Evolutionary conservation across 2,888 invertebrate species (phyloP).

Genomic region (Camponotus fellah): DNA sequence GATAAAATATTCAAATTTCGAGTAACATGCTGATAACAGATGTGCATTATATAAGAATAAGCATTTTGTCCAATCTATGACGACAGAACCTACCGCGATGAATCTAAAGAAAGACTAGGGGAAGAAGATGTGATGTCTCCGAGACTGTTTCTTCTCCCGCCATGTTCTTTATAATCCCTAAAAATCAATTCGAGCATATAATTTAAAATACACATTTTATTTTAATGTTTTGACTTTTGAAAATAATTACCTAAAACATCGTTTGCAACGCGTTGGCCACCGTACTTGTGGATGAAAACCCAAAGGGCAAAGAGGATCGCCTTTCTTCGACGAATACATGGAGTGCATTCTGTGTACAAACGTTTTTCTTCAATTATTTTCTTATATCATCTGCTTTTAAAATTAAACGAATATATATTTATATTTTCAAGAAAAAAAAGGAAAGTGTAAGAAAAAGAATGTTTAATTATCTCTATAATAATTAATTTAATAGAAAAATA

Average conservation of each 20-base stretch:
- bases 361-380: neutral
- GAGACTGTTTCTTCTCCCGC: slow-evolving; percentile 90
- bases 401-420: slow-evolving; percentile 1
- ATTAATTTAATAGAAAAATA: slow-evolving; percentile 2
- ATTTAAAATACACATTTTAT: slow-evolving; percentile 15
- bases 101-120: slow-evolving; percentile 89
- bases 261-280: slow-evolving; percentile 97
- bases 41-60: slow-evolving; percentile 32
- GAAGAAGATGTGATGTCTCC: slow-evolving; percentile 91
- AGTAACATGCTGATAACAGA: neutral
- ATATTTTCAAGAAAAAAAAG: neutral
- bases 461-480: neutral
- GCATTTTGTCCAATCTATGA: slow-evolving; percentile 35
- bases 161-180: slow-evolving; percentile 96
- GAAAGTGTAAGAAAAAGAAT: neutral
- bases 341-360: slow-evolving; percentile 89
- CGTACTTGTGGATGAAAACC: slow-evolving; percentile 98
- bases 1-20: neutral
- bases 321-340: slow-evolving; percentile 92
- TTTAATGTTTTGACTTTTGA: neutral
- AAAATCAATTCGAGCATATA: slow-evolving; percentile 62
- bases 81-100: slow-evolving; percentile 73
- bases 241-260: slow-evolving; percentile 92
- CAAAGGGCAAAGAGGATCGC: slow-evolving; percentile 95
- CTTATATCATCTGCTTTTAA: neutral